A percentile compares a stretch with the other conserved stretches of the same genome.
Evolutionary conservation across 2,888 invertebrate genomes (phyloP).

Genomic region (Drosophila monieri): DNA sequence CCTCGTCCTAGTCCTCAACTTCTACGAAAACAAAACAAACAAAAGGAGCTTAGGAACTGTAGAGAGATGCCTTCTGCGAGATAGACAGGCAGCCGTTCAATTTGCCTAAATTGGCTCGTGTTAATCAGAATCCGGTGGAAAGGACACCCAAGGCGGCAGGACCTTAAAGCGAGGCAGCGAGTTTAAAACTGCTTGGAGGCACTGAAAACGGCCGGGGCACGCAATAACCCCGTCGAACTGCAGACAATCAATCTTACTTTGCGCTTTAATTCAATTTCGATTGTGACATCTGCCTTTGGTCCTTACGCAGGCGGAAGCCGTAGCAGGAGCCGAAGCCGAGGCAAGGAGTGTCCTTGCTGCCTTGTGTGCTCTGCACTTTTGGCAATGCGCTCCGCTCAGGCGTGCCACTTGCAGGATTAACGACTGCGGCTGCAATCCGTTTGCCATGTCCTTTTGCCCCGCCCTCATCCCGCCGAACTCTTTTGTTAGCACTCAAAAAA

Average conservation of each 20-base stretch:
- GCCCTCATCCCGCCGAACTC: neutral
- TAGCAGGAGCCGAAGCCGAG: neutral
- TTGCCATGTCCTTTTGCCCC: constrained; percentile 58
- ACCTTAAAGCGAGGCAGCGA: constrained; percentile 53
- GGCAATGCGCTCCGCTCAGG: constrained; percentile 77
- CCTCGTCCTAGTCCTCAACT: neutral
- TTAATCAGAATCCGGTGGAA: constrained; percentile 62
- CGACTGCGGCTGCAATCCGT: constrained; percentile 71
- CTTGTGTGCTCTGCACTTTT: constrained; percentile 57
- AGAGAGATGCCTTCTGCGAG: constrained; percentile 28
- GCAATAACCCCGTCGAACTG: constrained; percentile 77
- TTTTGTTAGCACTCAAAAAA: neutral
- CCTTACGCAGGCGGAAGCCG: constrained; percentile 41
- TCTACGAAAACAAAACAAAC: constrained; percentile 46
- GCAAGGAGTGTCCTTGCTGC: constrained; percentile 42
- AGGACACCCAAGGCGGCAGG: constrained; percentile 14
- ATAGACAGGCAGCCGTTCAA: constrained; percentile 63
- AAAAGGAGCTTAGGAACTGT: constrained; percentile 24
- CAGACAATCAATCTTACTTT: constrained; percentile 84
- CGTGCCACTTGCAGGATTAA: constrained; percentile 77
- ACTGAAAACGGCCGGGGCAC: constrained; percentile 54
- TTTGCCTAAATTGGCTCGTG: constrained; percentile 77
- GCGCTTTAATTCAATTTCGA: constrained; percentile 84
- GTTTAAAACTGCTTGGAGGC: constrained; percentile 19
- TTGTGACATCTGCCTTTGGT: constrained; percentile 84